These are phyloP conservation scores for Diploptera punctata DNA, from an alignment of 2,888 invertebrate genomes.

Conservation along the genomic window DNA sequence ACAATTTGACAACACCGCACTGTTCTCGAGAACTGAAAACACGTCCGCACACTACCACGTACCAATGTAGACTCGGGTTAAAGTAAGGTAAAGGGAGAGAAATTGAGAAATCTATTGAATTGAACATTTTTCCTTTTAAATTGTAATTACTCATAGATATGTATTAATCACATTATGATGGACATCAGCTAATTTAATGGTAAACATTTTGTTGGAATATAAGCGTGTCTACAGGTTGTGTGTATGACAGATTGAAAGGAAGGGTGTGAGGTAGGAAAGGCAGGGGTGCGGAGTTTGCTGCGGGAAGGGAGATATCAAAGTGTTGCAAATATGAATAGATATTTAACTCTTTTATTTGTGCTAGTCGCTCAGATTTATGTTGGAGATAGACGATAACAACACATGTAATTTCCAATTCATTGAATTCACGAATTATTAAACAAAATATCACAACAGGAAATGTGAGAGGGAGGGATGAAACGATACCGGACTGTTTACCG, in stretches of 20 bases:
- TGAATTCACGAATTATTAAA: conserved; percentile 21
- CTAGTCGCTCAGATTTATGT: background rate
- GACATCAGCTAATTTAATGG: no score
- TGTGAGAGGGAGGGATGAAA: background rate
- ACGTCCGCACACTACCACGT: no score
- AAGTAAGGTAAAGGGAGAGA: no score
- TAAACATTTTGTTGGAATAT: no score
- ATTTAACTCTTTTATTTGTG: background rate
- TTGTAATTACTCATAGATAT: no score
- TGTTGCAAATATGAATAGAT: background rate
- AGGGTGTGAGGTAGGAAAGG: background rate
- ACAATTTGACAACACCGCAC: no score
- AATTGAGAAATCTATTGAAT: no score
- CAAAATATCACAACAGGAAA: background rate
- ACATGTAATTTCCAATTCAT: conserved; percentile 23
- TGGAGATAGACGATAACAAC: background rate
- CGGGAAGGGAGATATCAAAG: background rate
- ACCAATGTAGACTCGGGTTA: no score
- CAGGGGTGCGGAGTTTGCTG: background rate
- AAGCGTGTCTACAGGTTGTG: no score
- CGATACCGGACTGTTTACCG: background rate
- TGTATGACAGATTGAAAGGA: background rate
- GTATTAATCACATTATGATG: no score
- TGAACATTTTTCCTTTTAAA: no score
- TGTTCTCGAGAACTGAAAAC: no score